Evolutionary conservation across 1,140 invertebrate genomes (phyloP).

Genomic region (Bradysia coprophila): DNA sequence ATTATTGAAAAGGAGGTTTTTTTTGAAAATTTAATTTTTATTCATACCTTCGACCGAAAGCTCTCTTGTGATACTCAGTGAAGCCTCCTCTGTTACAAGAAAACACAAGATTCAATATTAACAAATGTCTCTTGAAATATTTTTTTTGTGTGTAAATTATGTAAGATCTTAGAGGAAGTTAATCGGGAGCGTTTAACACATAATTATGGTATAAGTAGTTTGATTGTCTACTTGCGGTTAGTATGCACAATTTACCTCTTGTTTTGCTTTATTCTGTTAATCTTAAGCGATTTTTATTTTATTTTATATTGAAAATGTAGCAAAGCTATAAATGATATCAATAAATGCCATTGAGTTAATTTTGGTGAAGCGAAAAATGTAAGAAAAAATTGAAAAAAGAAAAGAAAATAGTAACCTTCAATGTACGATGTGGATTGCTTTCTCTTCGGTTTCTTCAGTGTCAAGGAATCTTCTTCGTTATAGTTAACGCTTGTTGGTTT

Average conservation of each 20-base stretch:
- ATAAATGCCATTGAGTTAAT: neutral
- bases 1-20: neutral
- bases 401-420: constrained; percentile 31
- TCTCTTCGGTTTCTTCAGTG: constrained; percentile 36
- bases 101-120: too few relatives aligned
- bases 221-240: too few relatives aligned
- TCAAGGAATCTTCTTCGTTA: constrained; percentile 24
- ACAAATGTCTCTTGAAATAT: too few relatives aligned
- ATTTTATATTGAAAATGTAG: neutral
- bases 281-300: neutral
- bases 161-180: too few relatives aligned
- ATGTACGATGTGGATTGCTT: constrained; percentile 36
- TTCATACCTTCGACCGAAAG: neutral
- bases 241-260: too few relatives aligned
- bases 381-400: neutral
- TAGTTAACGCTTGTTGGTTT: constrained; percentile 9
- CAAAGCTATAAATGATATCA: neutral
- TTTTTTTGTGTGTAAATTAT: too few relatives aligned
- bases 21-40: neutral
- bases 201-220: too few relatives aligned
- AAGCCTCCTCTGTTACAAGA: constrained; percentile 33
- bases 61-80: constrained; percentile 31
- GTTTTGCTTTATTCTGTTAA: neutral
- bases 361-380: neutral
- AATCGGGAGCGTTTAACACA: too few relatives aligned